Base-by-base conservation (phyloP, 2,113 vertebrate species). In the Scophthalmus maximus region DNA sequence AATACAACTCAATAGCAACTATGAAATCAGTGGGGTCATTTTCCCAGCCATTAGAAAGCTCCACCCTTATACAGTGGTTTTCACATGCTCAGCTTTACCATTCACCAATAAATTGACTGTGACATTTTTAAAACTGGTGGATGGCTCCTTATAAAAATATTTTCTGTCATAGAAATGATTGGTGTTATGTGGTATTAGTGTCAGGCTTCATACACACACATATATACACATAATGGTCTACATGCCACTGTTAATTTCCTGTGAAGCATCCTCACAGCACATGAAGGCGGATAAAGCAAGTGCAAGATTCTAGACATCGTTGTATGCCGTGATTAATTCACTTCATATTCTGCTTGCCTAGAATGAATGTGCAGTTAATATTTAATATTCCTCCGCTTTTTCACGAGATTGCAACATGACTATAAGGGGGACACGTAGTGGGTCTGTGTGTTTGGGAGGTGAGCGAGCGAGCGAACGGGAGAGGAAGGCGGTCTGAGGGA, bases 311-410 rank as follows among this genome's bases (percentile, higher is more conserved):
- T 60, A 34, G 71, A 88, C 81, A 67, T 75, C 82, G 78, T 85
- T 51, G 60, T 90, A 73, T 14, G 23, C 53, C 71, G 90, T 92
- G 80, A 92, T 90, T 91, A 86, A 91, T 93, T 93, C 68, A 91
- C 84, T 76, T 78, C 73, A 79, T 88, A 86, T 88, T 88, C 84
- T 84, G 80, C 77, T 84, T 77, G 82, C 73, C 72, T 68, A 59
- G 76, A 90, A 94, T 86, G 75, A 87, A 92, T 84, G 81, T 82
- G 78, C 56, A 63, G 70, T 93, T 89, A 91, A 93, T 92, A 90
- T 88, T 91, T 93, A 63, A 93, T 91, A 77, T 68, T 79, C 46
- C 55, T 70, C n/a, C 42, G 38, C 76, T 68, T 88, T 84, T 80
- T 75, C 52, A 85, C 79, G 78, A 82, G 83, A 80, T 88, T 85